A percentile compares a stretch with the other conserved stretches of the same genome.
These are phyloP conservation scores for Gymnobelideus leadbeateri DNA, from an alignment of 2,113 vertebrate species.

Conservation along the genomic window DNA sequence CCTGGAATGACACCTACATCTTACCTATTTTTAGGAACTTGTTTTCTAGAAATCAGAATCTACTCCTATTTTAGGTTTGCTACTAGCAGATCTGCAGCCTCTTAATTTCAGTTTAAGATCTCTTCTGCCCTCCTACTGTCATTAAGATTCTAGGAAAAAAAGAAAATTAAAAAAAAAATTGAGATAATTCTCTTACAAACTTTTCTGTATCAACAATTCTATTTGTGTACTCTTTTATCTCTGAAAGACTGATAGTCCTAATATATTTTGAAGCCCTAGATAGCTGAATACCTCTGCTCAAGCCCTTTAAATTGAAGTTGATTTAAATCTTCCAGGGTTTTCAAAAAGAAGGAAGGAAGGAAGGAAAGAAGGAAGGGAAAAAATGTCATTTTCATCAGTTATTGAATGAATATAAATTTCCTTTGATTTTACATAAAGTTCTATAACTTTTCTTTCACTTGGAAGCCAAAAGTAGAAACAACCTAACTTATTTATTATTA, in stretches of 20 bases:
- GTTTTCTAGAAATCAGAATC: constrained; percentile 59
- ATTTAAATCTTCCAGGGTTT: constrained; percentile 44
- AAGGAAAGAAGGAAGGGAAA: not conserved
- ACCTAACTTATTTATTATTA: not conserved
- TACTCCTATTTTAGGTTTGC: constrained; percentile 60
- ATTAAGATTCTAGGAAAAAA: constrained; percentile 50
- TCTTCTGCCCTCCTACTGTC: constrained; percentile 52
- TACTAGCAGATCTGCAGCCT: constrained; percentile 62
- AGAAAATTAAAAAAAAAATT: constrained; percentile 69
- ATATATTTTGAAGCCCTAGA: constrained; percentile 53
- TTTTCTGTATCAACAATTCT: constrained; percentile 53
- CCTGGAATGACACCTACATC: constrained; percentile 27
- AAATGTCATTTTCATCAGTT: not conserved
- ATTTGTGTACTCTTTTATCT: constrained; percentile 12
- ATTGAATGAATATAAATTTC: not conserved
- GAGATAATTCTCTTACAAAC: constrained; percentile 57
- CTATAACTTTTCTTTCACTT: not conserved
- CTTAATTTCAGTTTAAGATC: constrained; percentile 60
- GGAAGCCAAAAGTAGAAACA: not conserved
- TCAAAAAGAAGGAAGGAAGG: not conserved
- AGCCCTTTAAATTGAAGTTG: constrained; percentile 19
- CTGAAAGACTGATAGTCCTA: constrained; percentile 32
- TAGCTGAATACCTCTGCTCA: constrained; percentile 44
- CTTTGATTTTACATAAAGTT: not conserved
- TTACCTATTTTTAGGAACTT: constrained; percentile 48